Evolutionary conservation across 2,888 invertebrate genomes (phyloP), one percentile per base, ranked within the genome.

Genomic region (Poecilobothrus nobilitatus): DNA sequence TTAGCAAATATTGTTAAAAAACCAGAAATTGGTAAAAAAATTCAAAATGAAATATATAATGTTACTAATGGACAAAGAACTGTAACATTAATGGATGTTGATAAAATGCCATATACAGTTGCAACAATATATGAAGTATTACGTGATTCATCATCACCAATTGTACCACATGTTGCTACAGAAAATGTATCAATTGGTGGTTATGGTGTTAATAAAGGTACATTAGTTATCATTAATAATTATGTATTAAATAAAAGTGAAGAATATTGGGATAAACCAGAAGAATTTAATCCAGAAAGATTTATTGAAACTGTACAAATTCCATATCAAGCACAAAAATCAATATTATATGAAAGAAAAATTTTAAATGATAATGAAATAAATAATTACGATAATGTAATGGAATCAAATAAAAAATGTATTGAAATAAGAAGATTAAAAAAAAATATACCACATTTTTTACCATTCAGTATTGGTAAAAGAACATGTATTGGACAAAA

Each of bases 121-220:
- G 91, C 92, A 0, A 88, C 90, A 0, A 84, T 92, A 5, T 84
- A 89, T 74, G 93, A 93, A 81, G 88, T 90, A 1, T 80, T 93
- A 0, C 80, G 93, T 66, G 86, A 88, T 64, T 86, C 90, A 0
- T 91, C 91, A 0, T 92, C 92, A 0, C 93, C 94, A 0, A 92
- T 94, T 67, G 92, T 94, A 0, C 94, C 94, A 0, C 93, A 93
- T 75, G 91, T 92, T 0, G 91, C 92, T 0, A 90, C 89, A 0
- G 86, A 87, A 74, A 87, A 90, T 76, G 89, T 91, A 0, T 83
- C 85, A 0, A 86, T 94, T 8, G 86, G 86, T 67, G 91, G 89
- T 0, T 90, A 86, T 74, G 83, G 84, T 0, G 85, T 93, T 0
- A 85, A 87, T 68, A 90, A 90, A 78, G 92, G 90, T 0, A 91